Evolutionary conservation across 2,888 invertebrate species (phyloP), one percentile per base, ranked within the genome.

Genomic region (Meghimatium bilineatum): DNA sequence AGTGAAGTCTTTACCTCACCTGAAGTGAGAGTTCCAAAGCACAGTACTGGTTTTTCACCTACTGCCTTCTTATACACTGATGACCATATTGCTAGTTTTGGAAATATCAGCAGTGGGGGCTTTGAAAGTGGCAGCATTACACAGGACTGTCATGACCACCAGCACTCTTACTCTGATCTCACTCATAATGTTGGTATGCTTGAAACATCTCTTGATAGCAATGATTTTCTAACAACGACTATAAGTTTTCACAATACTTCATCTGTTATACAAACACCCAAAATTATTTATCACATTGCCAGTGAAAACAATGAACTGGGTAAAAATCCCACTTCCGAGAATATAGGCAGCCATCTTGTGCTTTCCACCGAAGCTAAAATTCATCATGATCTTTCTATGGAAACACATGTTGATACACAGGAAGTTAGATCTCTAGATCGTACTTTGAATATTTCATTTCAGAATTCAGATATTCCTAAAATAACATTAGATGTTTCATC

Each of bases 191-290:
- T 78, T 49, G 78, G 78, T 5, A 67, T 78, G 20, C 20, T 78
- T 44, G 78, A 78, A 49, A 78, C 78, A 38, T 67, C 66, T 29
- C 66, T 78, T 12, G 78, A 78, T 17, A 67, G 38, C 78, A 78
- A 49, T 38, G 49, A 78, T 23, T n/a, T 67, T 14, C 10, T 78
- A 1, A 78, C 78, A 0, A 77, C 60, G 38, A 78, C 78, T 29
- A 49, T 44, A 29, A 74, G 52, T 32, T 8, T 72, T 72, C 23
- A 72, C 12, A 12, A 72, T 12, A 1, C 72, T 12, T 23, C 38
- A 44, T 12, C 29, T 49, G 36, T 10, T 36, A 26, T n/a, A n/a
- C 44, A 72, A 32, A 32, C 32, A 66, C 66, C 66, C 5, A 66
- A 20, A 32, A 66, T 66, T 71, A 71, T 71, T 71, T 26, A 26